A percentile compares a stretch with the other conserved stretches of the same genome.
Evolutionary conservation across 2,797 vertebrate genomes (phyloP).

Genomic region (Fistularia tabacaria): DNA sequence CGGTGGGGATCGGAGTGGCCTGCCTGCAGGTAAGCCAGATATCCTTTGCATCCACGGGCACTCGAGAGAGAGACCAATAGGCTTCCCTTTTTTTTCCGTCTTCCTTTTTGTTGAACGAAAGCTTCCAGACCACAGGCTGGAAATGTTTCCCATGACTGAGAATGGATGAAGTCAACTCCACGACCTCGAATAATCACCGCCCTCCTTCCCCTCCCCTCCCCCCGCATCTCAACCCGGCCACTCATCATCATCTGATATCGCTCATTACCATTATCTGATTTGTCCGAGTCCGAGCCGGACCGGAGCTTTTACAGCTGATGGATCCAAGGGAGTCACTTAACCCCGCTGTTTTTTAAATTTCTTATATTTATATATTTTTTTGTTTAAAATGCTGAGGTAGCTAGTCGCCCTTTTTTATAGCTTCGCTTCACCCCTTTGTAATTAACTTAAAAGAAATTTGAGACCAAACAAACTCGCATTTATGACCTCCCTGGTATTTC

Average conservation of each 20-base stretch:
- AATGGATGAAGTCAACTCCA: background rate
- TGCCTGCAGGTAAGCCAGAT: slow-evolving; percentile 79
- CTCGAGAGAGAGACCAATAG: background rate
- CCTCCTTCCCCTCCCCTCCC: too few species aligned
- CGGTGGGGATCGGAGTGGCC: slow-evolving; percentile 84
- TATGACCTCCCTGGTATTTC: slow-evolving; percentile 9
- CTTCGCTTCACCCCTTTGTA: slow-evolving; percentile 25
- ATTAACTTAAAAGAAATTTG: slow-evolving; percentile 35
- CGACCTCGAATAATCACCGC: too few species aligned
- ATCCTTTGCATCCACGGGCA: background rate
- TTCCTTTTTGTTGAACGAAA: slow-evolving; percentile 15
- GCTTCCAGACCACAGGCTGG: background rate
- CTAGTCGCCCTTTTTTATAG: slow-evolving; percentile 3
- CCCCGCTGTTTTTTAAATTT: background rate
- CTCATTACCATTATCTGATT: slow-evolving; percentile 40
- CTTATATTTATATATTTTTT: too few species aligned
- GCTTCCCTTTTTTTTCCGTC: background rate
- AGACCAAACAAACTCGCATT: slow-evolving; percentile 26
- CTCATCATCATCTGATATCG: slow-evolving; percentile 28
- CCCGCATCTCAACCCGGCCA: background rate
- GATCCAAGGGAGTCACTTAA: background rate
- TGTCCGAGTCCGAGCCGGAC: slow-evolving; percentile 16
- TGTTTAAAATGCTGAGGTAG: background rate
- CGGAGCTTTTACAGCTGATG: slow-evolving; percentile 24
- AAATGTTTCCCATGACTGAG: too few species aligned